Conservation (phyloP, 2,797 vertebrate species). For the Sebastes melanostomus region DNA sequence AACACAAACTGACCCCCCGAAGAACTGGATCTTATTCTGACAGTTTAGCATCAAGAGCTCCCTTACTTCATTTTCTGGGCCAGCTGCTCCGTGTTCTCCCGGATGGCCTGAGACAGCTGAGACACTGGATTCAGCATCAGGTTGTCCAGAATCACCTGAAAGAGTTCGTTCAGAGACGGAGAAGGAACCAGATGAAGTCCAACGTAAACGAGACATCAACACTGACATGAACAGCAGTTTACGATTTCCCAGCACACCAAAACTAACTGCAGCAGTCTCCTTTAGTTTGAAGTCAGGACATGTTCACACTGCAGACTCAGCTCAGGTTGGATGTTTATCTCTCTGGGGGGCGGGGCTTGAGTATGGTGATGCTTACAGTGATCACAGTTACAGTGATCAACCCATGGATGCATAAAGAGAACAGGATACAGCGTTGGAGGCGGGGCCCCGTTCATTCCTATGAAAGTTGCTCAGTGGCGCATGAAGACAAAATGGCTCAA, state of each 20-base stretch:
- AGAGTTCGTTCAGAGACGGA: constrained; percentile 26
- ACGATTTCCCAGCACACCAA: constrained; percentile 65
- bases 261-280: constrained; percentile 57
- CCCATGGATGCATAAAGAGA: too few species aligned
- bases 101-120: constrained; percentile 93
- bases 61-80: constrained; percentile 97
- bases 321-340: too few species aligned
- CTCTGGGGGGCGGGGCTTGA: too few species aligned
- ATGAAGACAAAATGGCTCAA: too few species aligned
- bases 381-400: too few species aligned
- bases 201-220: neutral
- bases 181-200: neutral
- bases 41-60: neutral
- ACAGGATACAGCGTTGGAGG: too few species aligned
- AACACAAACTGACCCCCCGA: neutral
- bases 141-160: constrained; percentile 93
- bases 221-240: neutral
- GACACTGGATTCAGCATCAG: constrained; percentile 96
- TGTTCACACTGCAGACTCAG: constrained; percentile 35
- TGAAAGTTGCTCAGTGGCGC: too few species aligned
- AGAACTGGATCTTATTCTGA: neutral
- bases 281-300: neutral
- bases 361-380: neutral
- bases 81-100: constrained; percentile 93
- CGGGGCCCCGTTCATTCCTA: too few species aligned